Conservation (phyloP, 23 tunicate species). For the Clavelina lepadiformis region DNA sequence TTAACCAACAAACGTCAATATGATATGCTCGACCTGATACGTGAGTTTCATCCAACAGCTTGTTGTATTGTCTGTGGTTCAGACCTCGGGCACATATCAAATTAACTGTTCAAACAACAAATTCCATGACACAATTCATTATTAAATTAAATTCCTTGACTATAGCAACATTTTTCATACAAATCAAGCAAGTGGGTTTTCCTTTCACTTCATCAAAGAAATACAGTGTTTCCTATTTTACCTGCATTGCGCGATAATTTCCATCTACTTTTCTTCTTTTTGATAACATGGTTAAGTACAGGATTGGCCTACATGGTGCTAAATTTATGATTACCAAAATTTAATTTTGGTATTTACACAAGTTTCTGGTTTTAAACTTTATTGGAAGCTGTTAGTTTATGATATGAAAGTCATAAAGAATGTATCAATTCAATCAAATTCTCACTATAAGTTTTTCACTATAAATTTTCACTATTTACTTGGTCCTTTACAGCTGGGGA, state of each 20-base stretch:
- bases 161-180: constrained; percentile 17
- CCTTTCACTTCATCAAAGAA: constrained; percentile 11
- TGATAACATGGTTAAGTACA: constrained; percentile 8
- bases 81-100: constrained; percentile 13
- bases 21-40: constrained; percentile 7
- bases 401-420: no score
- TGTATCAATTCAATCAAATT: no score
- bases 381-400: no score
- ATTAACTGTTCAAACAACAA: constrained; percentile 20
- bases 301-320: neutral
- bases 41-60: constrained; percentile 14
- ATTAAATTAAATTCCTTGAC: constrained; percentile 10
- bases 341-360: no score
- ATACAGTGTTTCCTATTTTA: neutral
- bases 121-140: constrained; percentile 18
- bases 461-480: no score
- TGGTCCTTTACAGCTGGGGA: no score
- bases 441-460: no score
- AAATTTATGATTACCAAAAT: constrained; percentile 3
- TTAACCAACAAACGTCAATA: constrained; percentile 6
- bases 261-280: constrained; percentile 8
- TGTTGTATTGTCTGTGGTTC: constrained; percentile 13
- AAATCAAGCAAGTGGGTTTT: constrained; percentile 12
- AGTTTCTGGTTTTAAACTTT: no score
- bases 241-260: constrained; percentile 10